Base-by-base conservation (phyloP, 2,888 invertebrate species). In the Cephus nigrinus region DNA sequence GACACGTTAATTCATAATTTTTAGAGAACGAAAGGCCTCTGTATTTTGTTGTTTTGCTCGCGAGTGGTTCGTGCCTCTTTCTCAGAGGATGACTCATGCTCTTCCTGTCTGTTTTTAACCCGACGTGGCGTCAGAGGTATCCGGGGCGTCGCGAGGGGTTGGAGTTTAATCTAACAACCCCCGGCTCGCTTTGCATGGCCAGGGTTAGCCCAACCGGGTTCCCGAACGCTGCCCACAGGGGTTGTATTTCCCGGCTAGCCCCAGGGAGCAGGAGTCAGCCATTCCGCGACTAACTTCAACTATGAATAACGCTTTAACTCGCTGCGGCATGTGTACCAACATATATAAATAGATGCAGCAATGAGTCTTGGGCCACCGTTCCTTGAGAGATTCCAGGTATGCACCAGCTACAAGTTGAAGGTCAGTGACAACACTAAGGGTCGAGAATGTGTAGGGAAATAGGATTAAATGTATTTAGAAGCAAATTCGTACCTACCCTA, bases 91-190 rank as follows among this genome's bases (percentile, higher is more conserved):
- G 89, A 90, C 86, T 90, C 90, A 90, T 88, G 87, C 86, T 86
- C 86, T 87, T 87, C 82, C 85, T 86, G 86, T 86, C 88, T 87
- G 88, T 89, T 90, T 90, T 90, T 89, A 89, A 89, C 88, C 87
- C 87, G 87, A 76, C 85, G 84, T 82, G 87, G 86, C 87, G 86
- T 86, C 84, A 84, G 85, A 85, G 86, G 86, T 84, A 86, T 90
- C 88, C 86, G 87, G 86, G 88, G 87, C 86, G 88, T 88, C 86
- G 86, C 84, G 84, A 86, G 89, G 88, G 90, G 90, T 86, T 87
- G 87, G 88, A 88, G 87, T 90, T 90, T 90, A 90, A 90, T 90
- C 89, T 89, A 90, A 90, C 90, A 88, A 88, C 89, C 89, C 90
- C 88, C 83, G 87, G 88, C 85, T 88, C 89, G 84, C 88, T 90